Base-by-base conservation (phyloP, 2,888 invertebrate species). In the Adela reaumurella region DNA sequence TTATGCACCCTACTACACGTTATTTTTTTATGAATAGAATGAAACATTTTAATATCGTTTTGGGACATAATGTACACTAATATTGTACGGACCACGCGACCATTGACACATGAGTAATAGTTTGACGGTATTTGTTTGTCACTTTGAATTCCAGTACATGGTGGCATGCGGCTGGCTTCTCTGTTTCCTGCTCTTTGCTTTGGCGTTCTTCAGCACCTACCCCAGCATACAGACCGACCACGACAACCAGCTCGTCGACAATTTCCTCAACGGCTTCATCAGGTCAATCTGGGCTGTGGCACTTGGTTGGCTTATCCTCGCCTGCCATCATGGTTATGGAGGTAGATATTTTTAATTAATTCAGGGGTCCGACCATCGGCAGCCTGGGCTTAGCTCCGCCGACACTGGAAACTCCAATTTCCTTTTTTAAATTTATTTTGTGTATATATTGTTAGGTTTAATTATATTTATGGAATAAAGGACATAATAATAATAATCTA, bases 301-400 rank as follows among this genome's bases (percentile, higher is more conserved):
- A 6, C 52, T 81, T 1, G 65, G 71, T 0, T 80, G 79, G 79
- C 57, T 81, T 2, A 62, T 81, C 17, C 66, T 78, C 41, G 74
- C 77, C 0, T 81, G 81, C 49, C 62, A 59, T 1, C 64, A 67
- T 50, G 80, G 79, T 47, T 72, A 73, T 58, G 80, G 78, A 64
- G 80, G 81, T 79, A 59, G n/a, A n/a, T n/a, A n/a, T n/a, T n/a
- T n/a, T n/a, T n/a, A n/a, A n/a, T n/a, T n/a, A n/a, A n/a, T n/a
- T n/a, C n/a, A 56, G 43, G 19, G 41, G 28, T 47, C 11, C 24
- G 47, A 24, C 2, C 45, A 29, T 29, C 8, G 8, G 14, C 10
- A 14, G 14, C 29, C 14, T 29, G 10, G 29, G n/a, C n/a, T n/a
- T n/a, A n/a, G n/a, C n/a, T n/a, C n/a, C n/a, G n/a, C n/a, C n/a